Evolutionary conservation across 2,888 invertebrate species (phyloP).

Genomic region (Eristalis pertinax): DNA sequence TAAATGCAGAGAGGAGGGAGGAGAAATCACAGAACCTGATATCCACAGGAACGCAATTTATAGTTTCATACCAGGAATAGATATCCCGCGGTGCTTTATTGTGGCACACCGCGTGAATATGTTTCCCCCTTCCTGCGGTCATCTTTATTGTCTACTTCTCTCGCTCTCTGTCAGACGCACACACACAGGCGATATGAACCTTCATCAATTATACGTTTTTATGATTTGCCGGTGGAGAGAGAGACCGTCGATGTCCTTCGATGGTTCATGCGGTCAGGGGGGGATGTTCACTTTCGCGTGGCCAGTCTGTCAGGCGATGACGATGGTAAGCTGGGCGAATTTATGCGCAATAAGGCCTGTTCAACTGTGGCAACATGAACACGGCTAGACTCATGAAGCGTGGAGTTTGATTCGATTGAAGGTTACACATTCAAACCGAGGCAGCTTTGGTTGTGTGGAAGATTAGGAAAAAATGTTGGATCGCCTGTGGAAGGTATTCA

Average conservation of each 20-base stretch:
- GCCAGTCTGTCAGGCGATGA: neutral
- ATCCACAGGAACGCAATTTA: conserved; percentile 37
- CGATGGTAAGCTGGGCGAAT: neutral
- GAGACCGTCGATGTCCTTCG: neutral
- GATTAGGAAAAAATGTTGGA: too few relatives aligned
- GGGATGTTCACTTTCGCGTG: conserved; percentile 16
- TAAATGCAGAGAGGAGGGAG: neutral
- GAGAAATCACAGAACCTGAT: neutral
- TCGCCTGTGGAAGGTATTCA: too few relatives aligned
- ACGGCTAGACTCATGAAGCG: too few relatives aligned
- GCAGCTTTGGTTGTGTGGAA: too few relatives aligned
- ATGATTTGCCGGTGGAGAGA: neutral
- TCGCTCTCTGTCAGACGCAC: neutral
- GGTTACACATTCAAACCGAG: too few relatives aligned
- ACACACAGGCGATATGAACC: neutral
- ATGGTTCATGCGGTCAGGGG: neutral
- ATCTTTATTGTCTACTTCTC: neutral
- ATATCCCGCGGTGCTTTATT: conserved; percentile 56
- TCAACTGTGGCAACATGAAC: too few relatives aligned
- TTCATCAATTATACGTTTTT: conserved; percentile 28
- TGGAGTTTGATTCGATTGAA: too few relatives aligned
- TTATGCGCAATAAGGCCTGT: too few relatives aligned
- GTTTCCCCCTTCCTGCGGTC: neutral
- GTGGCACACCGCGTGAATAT: conserved; percentile 42
- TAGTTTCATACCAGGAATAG: conserved; percentile 49